Conservation (phyloP, 2,113 vertebrate genomes). For the Panurus biarmicus region DNA sequence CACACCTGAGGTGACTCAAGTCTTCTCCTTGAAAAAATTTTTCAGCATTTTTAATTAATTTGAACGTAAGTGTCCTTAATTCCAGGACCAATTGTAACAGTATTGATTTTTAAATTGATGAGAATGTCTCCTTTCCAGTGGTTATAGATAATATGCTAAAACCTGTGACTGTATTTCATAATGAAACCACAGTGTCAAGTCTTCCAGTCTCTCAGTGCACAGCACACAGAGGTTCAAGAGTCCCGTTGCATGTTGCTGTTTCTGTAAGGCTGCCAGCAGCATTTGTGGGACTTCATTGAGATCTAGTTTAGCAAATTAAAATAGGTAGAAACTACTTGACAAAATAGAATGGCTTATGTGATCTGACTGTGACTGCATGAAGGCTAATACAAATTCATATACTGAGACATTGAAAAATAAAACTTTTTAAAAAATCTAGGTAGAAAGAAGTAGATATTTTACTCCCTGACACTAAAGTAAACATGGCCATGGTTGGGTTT, state of each 20-base stretch:
- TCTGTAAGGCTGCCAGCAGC: background rate
- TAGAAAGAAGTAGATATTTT: background rate
- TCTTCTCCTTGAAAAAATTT: background rate
- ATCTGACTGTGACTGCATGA: background rate
- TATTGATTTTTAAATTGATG: background rate
- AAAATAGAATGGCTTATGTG: background rate
- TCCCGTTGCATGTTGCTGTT: background rate
- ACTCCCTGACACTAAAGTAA: background rate
- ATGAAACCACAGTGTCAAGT: background rate
- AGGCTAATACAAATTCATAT: background rate
- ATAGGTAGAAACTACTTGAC: background rate
- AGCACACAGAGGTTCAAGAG: background rate
- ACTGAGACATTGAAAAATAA: background rate
- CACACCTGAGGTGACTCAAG: background rate
- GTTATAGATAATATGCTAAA: background rate
- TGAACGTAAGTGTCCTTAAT: background rate
- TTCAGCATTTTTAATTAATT: background rate
- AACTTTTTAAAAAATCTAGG: accelerated
- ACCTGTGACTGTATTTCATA: background rate
- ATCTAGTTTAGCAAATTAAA: background rate
- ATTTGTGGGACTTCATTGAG: background rate
- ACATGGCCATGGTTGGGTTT: accelerated
- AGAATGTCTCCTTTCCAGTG: background rate
- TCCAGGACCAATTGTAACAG: background rate
- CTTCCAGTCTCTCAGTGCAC: background rate